Base-by-base conservation (phyloP, 2,888 invertebrate species). In the Himalopsyche tibetana region DNA sequence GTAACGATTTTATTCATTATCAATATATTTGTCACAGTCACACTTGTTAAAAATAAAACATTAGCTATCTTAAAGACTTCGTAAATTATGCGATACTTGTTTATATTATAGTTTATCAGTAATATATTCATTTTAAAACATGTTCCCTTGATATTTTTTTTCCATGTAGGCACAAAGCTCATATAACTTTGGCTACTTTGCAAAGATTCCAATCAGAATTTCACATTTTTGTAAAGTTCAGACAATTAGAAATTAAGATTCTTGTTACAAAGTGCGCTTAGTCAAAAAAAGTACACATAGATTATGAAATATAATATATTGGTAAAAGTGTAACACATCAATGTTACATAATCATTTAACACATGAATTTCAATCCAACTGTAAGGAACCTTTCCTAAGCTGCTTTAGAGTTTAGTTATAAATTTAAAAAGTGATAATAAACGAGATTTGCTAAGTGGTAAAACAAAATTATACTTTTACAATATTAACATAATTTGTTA, bases 401-500 rank as follows among this genome's bases (percentile, higher is more conserved):
- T 3, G 63, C 28, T n/a, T 8, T 19, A 19, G 63, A 63, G 19
- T 19, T 19, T 5, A 19, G 6, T 28, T 51, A 51, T 63, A 63
- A 63, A 63, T 63, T 55, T 56, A 56, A 56, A 5, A 56, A 56
- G 63, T 19, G 51, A 51, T 51, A 51, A 51, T 51, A 51, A 15
- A 51, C 15, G 51, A 3, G 63, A 63, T 19, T 63, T 63, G 19
- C 19, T 19, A 19, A 63, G 63, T 63, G 63, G 19, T 19, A 63
- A 63, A 63, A 6, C 19, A 63, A 28, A 63, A 63, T 63, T 63
- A 63, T 63, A 19, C 19, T 63, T 19, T 63, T 63, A 63, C 8
- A 63, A 63, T 19, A 63, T 63, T 63, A 63, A 63, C 19, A 63
- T 63, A 63, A 6, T 63, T 63, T 63, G 63, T 63, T 63, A 63